A percentile compares a stretch with the other conserved stretches of the same genome.
Evolutionary conservation across 2,888 invertebrate genomes (phyloP).

Genomic region (Piscicola geometra): DNA sequence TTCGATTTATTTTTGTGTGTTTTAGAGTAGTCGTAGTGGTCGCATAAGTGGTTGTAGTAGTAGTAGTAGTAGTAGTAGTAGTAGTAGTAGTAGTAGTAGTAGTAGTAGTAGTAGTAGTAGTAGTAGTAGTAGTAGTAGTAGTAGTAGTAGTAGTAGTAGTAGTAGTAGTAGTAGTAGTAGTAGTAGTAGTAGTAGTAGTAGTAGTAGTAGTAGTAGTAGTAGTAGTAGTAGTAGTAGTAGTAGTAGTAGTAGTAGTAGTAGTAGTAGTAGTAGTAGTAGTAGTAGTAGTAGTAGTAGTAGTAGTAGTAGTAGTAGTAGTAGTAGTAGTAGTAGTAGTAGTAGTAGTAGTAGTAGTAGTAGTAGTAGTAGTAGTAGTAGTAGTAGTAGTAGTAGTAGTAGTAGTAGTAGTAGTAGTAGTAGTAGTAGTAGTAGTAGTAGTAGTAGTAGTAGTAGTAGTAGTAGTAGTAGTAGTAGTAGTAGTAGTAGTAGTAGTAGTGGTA

Average conservation of each 20-base stretch:
- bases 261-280: background rate
- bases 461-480: background rate
- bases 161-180: constrained; percentile 21
- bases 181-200: constrained; percentile 16
- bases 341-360: background rate
- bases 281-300: background rate
- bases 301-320: background rate
- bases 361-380: background rate
- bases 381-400: constrained; percentile 7
- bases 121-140: constrained; percentile 27
- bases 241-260: background rate
- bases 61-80: constrained; percentile 27
- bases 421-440: background rate
- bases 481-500: background rate
- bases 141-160: constrained; percentile 26
- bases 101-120: constrained; percentile 27
- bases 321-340: background rate
- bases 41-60: background rate
- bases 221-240: background rate
- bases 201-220: background rate
- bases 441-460: constrained; percentile 3
- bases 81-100: constrained; percentile 26
- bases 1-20: no score
- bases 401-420: constrained; percentile 22
- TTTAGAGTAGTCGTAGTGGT: background rate